Conservation (phyloP, 1,140 invertebrate genomes). For the Bemisia tabaci region DNA sequence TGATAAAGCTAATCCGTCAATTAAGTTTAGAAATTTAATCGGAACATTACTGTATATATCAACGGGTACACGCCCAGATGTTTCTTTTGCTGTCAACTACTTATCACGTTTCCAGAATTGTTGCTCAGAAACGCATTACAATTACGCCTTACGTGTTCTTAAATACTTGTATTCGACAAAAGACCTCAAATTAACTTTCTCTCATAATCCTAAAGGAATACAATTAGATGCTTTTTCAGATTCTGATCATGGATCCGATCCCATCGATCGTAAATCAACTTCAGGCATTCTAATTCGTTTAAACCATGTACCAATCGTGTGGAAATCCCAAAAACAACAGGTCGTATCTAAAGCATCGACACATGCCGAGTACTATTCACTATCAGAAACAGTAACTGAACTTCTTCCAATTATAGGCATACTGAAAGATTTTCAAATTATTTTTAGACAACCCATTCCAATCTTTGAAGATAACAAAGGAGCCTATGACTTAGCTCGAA, state of each 20-base stretch:
- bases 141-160: conserved; percentile 31
- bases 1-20: neutral
- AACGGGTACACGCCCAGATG: conserved; percentile 1
- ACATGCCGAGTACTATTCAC: conserved; percentile 22
- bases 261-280: conserved; percentile 28
- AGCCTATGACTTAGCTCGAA: neutral
- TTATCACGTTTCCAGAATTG: neutral
- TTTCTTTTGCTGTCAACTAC: neutral
- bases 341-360: conserved; percentile 22
- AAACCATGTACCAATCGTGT: conserved; percentile 22
- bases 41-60: conserved; percentile 1
- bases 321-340: conserved; percentile 21
- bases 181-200: conserved; percentile 15
- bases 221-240: conserved; percentile 24
- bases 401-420: conserved; percentile 6
- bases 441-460: too few species aligned
- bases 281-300: conserved; percentile 28
- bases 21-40: conserved; percentile 23
- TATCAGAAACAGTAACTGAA: conserved; percentile 20
- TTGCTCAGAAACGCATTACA: conserved; percentile 28
- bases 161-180: conserved; percentile 31
- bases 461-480: conserved; percentile 5
- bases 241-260: conserved; percentile 30
- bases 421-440: neutral
- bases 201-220: neutral